Percentiles rank a stretch among this genome's conserved stretches.
Evolutionary conservation across 2,888 invertebrate genomes (phyloP).

Genomic region (Erebia epiphron): DNA sequence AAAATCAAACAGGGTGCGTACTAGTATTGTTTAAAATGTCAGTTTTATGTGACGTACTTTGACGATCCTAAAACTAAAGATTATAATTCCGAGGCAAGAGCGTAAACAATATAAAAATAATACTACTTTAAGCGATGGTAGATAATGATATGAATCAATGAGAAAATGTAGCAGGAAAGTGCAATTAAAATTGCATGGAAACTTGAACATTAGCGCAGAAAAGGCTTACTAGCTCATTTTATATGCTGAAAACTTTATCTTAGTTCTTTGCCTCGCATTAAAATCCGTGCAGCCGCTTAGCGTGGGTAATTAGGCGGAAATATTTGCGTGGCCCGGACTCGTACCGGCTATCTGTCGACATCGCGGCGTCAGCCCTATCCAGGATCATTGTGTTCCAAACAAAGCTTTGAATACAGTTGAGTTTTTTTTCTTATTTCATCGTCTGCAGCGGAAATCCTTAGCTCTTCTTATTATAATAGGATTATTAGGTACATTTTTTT

Average conservation of each 20-base stretch:
- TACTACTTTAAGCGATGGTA: no score
- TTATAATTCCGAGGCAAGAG: no score
- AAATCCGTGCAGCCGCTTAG: slow-evolving; percentile 46
- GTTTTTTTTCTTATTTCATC: slow-evolving; percentile 44
- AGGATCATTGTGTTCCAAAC: slow-evolving; percentile 56
- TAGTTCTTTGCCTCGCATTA: slow-evolving; percentile 19
- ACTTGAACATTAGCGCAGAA: slow-evolving; percentile 2
- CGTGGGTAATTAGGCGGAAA: slow-evolving; percentile 66
- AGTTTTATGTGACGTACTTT: no score
- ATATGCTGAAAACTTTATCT: slow-evolving; percentile 30
- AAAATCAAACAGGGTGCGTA: no score
- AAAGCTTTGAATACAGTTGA: slow-evolving; percentile 47
- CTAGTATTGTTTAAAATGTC: no score
- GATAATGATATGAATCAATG: no score
- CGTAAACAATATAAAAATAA: no score
- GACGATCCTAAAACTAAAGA: no score
- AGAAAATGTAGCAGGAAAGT: no score
- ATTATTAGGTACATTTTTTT: neutral
- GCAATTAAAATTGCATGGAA: no score
- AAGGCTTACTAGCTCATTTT: slow-evolving; percentile 18
- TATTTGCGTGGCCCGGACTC: slow-evolving; percentile 60
- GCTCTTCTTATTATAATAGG: slow-evolving; percentile 6
- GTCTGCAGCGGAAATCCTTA: slow-evolving; percentile 21
- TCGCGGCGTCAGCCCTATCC: slow-evolving; percentile 61
- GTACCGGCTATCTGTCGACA: slow-evolving; percentile 67